These are phyloP conservation scores for Struthio camelus DNA, from an alignment of 2,113 vertebrate genomes.

Conservation along the genomic window DNA sequence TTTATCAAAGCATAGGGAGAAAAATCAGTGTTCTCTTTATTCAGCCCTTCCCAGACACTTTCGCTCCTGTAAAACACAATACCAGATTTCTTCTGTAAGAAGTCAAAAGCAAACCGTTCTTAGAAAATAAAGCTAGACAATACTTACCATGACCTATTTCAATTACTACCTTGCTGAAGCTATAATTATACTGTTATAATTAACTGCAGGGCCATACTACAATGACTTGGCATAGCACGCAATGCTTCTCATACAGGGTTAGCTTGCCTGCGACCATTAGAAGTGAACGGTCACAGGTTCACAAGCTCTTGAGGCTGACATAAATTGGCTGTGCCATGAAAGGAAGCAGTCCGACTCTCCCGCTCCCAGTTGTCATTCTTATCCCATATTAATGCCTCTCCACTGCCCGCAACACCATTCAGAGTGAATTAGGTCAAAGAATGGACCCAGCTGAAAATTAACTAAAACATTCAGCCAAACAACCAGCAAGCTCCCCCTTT, in stretches of 20 bases:
- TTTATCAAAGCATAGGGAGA: neutral
- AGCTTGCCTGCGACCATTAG: neutral
- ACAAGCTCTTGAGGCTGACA: neutral
- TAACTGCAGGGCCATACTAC: neutral
- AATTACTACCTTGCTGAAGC: neutral
- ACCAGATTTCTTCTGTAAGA: neutral
- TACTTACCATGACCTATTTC: neutral
- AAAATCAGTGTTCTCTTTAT: neutral
- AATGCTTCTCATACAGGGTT: neutral
- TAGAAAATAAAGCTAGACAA: neutral
- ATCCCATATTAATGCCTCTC: too few relatives aligned
- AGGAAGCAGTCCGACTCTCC: neutral
- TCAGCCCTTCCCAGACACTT: neutral
- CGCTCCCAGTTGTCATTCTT: neutral
- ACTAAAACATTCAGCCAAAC: neutral
- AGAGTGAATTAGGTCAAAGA: neutral
- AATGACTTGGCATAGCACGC: neutral
- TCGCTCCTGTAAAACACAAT: neutral
- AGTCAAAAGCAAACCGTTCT: neutral
- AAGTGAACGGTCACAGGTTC: neutral
- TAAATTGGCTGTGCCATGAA: neutral
- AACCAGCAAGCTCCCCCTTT: neutral
- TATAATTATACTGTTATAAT: neutral
- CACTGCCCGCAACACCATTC: neutral
- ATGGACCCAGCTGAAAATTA: neutral